These are phyloP conservation scores for Eupelmus urozonus DNA, from an alignment of 2,888 invertebrate genomes.

Conservation along the genomic window DNA sequence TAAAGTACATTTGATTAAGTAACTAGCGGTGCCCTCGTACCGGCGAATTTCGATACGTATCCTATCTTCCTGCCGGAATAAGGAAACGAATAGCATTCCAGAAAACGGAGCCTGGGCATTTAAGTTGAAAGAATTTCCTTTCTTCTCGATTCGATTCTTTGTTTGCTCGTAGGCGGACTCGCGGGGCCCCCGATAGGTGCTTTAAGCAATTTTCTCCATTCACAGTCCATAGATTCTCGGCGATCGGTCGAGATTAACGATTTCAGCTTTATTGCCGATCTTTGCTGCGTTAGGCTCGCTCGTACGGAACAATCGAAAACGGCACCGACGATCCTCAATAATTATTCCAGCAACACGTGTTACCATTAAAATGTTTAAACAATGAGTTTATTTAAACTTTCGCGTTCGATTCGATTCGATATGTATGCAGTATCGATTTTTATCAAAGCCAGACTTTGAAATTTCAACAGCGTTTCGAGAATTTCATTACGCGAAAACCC, in stretches of 20 bases:
- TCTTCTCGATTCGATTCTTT: conserved; percentile 12
- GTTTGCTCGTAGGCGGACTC: background rate
- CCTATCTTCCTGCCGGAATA: conserved; percentile 6
- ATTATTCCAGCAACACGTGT: no score
- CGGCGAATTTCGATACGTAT: background rate
- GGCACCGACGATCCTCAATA: no score
- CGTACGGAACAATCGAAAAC: no score
- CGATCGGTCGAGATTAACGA: background rate
- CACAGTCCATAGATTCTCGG: conserved; percentile 6
- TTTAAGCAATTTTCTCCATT: conserved; percentile 8
- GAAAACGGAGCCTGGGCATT: background rate
- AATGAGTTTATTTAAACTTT: no score
- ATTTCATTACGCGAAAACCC: no score
- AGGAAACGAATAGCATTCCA: conserved; percentile 11
- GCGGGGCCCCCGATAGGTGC: background rate
- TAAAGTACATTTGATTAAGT: conserved; percentile 2
- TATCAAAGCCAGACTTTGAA: no score
- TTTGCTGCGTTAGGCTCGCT: background rate
- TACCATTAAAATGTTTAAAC: no score
- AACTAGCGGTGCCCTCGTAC: background rate
- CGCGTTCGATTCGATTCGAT: no score
- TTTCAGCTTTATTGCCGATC: background rate
- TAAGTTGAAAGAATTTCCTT: conserved; percentile 13
- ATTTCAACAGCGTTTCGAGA: no score
- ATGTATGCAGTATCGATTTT: no score